These are phyloP conservation scores for Rhysida immarginata DNA, from an alignment of 1,140 invertebrate species.

Conservation along the genomic window DNA sequence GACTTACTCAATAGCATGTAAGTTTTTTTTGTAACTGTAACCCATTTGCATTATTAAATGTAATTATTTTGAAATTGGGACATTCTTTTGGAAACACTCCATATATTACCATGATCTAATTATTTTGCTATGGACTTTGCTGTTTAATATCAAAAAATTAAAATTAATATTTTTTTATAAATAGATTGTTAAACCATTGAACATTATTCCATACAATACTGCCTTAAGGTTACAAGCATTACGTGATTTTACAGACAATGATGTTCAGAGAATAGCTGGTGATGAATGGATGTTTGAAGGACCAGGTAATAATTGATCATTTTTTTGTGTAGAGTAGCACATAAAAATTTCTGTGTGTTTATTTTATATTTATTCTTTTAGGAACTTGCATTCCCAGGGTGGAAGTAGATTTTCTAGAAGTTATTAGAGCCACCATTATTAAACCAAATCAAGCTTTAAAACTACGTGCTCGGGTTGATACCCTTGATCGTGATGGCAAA, in stretches of 20 bases:
- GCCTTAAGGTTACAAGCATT: conserved; percentile 31
- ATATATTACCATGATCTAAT: no score
- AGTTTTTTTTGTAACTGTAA: no score
- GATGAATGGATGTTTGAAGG: conserved; percentile 39
- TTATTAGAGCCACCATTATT: conserved; percentile 31
- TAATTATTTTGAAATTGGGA: no score
- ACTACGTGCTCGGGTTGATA: conserved; percentile 32
- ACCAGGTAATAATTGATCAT: conserved; percentile 33
- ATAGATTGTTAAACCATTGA: conserved; percentile 29
- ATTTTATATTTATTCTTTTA: conserved; percentile 15
- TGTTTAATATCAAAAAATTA: no score
- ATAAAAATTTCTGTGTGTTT: no score
- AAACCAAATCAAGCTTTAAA: conserved; percentile 34
- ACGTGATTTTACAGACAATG: conserved; percentile 32
- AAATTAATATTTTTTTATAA: conserved; percentile 4
- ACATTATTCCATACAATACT: conserved; percentile 32
- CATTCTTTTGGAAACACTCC: no score
- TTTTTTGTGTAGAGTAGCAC: no score
- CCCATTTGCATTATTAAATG: no score
- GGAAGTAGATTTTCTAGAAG: conserved; percentile 33
- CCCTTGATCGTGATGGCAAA: conserved; percentile 30
- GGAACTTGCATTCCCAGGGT: conserved; percentile 36
- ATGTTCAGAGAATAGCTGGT: conserved; percentile 30
- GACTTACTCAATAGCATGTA: no score
- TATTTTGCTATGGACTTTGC: no score